Percentiles rank a stretch among this genome's conserved stretches.
These are phyloP conservation scores for Sturmia bella DNA, from an alignment of 2,888 invertebrate genomes.

Conservation along the genomic window DNA sequence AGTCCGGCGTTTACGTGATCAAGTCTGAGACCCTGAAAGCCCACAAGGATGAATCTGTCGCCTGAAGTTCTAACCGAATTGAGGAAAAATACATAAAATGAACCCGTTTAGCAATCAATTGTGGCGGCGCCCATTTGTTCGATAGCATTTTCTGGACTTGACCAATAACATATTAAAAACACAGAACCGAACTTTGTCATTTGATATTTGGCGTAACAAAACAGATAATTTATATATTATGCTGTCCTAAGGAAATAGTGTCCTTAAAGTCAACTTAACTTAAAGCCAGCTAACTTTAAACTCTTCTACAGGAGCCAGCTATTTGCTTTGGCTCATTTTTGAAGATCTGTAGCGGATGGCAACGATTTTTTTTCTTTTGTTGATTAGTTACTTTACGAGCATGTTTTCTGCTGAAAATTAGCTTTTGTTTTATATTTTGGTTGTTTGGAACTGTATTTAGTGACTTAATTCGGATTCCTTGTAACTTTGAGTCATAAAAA, in stretches of 20 bases:
- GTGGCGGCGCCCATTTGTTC: too few species aligned
- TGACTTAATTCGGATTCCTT: conserved; percentile 31
- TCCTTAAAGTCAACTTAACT: not conserved
- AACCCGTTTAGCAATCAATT: too few species aligned
- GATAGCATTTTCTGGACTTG: too few species aligned
- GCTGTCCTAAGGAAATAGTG: not conserved
- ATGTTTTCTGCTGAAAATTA: conserved; percentile 70
- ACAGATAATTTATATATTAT: not conserved
- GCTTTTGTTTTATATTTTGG: conserved; percentile 33
- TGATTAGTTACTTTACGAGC: conserved; percentile 70
- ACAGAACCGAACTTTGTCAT: too few species aligned
- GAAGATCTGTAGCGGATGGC: conserved; percentile 21
- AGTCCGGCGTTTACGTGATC: too few species aligned
- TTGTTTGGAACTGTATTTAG: not conserved
- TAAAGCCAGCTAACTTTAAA: not conserved
- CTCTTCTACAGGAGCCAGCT: conserved; percentile 55
- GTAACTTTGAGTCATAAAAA: conserved; percentile 55
- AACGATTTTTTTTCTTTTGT: conserved; percentile 12
- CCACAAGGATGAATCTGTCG: too few species aligned
- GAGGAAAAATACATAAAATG: too few species aligned
- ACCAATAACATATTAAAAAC: too few species aligned
- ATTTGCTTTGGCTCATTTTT: conserved; percentile 51
- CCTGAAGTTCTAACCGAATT: too few species aligned
- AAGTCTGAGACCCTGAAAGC: too few species aligned
- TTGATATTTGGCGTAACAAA: too few species aligned